Evolutionary conservation across 2,113 vertebrate species (phyloP), one percentile per base, ranked within the genome.

Genomic region (Rattus rattus): DNA sequence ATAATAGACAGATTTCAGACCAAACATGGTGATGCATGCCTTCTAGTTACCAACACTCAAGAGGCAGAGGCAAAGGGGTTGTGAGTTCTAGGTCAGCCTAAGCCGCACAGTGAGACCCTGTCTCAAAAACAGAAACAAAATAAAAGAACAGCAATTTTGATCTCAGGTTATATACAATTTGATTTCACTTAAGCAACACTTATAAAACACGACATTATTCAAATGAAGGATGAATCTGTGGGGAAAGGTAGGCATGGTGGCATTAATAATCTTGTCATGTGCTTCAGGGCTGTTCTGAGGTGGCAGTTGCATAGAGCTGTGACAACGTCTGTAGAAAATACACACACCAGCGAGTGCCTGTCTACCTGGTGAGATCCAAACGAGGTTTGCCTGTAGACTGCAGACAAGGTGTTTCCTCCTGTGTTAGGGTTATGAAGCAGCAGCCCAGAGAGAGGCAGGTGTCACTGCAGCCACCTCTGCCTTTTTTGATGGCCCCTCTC

Each of bases 341-440:
- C 24, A 17, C 26, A 63, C 4, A 24, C 5, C 24, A 4, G 3
- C 0, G 6, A 49, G 3, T 0, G 5, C 65, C 11, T 7, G 14
- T 72, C 20, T 10, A 19, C 8, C 43, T 33, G 7, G 33, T 43
- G 24, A 84, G 39, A 75, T 47, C 20, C 9, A 56, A 72, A 49
- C 36, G 19, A 81, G 79, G 39, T n/a, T 47, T 61, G 47, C n/a
- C 13, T 73, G 1, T 54, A 59, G 52, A 16, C 28, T 39, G 20
- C 43, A 43, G 2, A 33, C 10, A 7, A 0, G 2, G 22, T 10
- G 8, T 4, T 17, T 30, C n/a, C 67, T 47, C 13, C 43, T 47
- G 24, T 19, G 20, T 17, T 43, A 19, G 39, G 72, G 56, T 47
- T 1, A 24, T 3, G 7, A 4, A 39, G 52, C 83, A 2, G 52